These are phyloP conservation scores for Euwallacea similis DNA, from an alignment of 1,140 invertebrate genomes.

Conservation along the genomic window DNA sequence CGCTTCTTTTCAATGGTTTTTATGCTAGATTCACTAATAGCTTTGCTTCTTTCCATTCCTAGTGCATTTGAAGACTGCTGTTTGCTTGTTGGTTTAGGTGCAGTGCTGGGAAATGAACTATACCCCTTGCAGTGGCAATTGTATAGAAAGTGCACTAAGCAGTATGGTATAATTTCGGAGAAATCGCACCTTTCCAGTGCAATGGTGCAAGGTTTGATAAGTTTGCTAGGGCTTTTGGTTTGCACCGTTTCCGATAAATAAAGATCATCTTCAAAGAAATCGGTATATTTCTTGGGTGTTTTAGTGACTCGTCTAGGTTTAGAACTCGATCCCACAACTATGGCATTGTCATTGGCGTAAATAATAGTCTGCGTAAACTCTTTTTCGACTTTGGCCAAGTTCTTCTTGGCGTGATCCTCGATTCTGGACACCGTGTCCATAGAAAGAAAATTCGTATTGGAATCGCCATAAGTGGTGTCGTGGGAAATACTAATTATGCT, in stretches of 20 bases:
- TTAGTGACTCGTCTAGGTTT: constrained; percentile 49
- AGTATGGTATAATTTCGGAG: constrained; percentile 48
- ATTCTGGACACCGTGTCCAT: constrained; percentile 49
- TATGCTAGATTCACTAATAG: no score
- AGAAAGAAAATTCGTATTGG: constrained; percentile 43
- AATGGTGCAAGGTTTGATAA: constrained; percentile 35
- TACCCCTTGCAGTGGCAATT: constrained; percentile 49
- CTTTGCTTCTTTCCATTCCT: no score
- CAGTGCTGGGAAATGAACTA: not conserved
- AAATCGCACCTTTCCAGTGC: constrained; percentile 42
- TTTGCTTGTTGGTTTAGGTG: no score
- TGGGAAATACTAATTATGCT: constrained; percentile 9
- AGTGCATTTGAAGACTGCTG: no score
- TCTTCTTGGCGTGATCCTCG: constrained; percentile 52
- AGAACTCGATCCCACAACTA: constrained; percentile 50
- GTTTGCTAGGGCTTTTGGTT: constrained; percentile 3
- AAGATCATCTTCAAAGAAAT: constrained; percentile 46
- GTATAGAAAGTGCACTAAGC: constrained; percentile 50
- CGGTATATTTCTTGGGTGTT: constrained; percentile 51
- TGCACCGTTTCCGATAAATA: constrained; percentile 5
- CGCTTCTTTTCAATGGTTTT: no score
- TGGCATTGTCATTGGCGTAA: constrained; percentile 52
- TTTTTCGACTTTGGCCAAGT: constrained; percentile 53
- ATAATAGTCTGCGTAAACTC: constrained; percentile 56
- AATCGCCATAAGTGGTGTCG: constrained; percentile 25